These are phyloP conservation scores for Astatoreochromis straeleni DNA, from an alignment of 2,113 vertebrate species.

Conservation along the genomic window DNA sequence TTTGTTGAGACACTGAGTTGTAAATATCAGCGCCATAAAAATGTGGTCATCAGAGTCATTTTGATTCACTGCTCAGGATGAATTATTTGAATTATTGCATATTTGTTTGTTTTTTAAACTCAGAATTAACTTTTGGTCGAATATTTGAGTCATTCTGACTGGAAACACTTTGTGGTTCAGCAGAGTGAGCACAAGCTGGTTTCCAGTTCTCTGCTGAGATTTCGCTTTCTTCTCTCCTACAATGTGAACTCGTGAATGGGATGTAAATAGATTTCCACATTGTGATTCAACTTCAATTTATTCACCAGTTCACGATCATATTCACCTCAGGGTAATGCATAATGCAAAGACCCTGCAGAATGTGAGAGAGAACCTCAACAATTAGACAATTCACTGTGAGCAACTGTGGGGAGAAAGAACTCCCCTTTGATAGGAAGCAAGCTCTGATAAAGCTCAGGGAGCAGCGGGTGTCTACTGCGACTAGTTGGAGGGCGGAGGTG, in stretches of 20 bases:
- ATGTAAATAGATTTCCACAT: neutral
- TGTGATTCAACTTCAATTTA: neutral
- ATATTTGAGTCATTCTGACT: neutral
- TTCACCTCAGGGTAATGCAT: accelerated
- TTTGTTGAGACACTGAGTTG: neutral
- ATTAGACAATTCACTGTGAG: neutral
- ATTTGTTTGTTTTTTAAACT: neutral
- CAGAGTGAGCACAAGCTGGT: neutral
- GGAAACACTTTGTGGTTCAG: neutral
- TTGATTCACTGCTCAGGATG: neutral
- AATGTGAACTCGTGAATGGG: neutral
- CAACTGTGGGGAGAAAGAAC: neutral
- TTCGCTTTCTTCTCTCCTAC: neutral
- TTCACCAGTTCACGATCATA: neutral
- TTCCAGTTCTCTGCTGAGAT: neutral
- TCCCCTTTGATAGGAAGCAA: neutral
- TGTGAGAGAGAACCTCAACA: neutral
- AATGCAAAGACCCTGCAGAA: neutral
- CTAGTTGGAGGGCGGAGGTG: neutral
- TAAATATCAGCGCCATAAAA: neutral
- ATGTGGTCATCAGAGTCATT: neutral
- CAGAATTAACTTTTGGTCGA: neutral
- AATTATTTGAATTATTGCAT: neutral
- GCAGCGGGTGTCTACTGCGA: neutral
- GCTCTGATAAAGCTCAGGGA: neutral